A percentile compares a stretch with the other conserved stretches of the same genome.
Evolutionary conservation across 64 coral and sea anemone species (phyloP).

Genomic region (Acropora tenuis): DNA sequence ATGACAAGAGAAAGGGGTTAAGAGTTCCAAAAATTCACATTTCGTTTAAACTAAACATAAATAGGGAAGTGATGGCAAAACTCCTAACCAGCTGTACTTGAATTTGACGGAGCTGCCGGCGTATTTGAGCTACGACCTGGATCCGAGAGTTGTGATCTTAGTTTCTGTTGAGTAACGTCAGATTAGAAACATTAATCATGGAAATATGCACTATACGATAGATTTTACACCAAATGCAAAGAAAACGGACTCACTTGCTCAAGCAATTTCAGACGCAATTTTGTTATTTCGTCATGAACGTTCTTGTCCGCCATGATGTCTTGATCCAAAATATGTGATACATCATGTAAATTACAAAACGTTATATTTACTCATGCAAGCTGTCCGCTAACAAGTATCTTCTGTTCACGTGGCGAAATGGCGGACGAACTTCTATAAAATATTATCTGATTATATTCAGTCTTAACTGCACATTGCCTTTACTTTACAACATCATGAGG

Average conservation of each 20-base stretch:
- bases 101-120: neutral
- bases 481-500: neutral
- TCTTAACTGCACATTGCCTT: neutral
- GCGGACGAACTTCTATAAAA: neutral
- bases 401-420: neutral
- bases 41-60: no score
- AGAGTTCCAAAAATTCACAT: no score
- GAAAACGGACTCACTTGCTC: constrained; percentile 48
- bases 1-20: no score
- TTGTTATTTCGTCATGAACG: constrained; percentile 65
- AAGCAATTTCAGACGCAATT: constrained; percentile 72
- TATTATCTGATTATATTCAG: neutral
- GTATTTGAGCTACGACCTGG: neutral
- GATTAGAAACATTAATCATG: neutral
- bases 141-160: neutral
- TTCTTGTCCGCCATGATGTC: constrained; percentile 70
- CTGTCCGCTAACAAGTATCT: neutral
- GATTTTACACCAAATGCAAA: neutral
- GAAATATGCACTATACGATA: neutral
- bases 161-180: neutral
- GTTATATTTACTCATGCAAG: no score
- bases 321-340: neutral
- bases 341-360: neutral
- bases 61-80: neutral
- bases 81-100: neutral